Percentiles rank a stretch among this genome's conserved stretches.
These are phyloP conservation scores for Tenodera sinensis DNA, from an alignment of 2,888 invertebrate species.

Conservation along the genomic window DNA sequence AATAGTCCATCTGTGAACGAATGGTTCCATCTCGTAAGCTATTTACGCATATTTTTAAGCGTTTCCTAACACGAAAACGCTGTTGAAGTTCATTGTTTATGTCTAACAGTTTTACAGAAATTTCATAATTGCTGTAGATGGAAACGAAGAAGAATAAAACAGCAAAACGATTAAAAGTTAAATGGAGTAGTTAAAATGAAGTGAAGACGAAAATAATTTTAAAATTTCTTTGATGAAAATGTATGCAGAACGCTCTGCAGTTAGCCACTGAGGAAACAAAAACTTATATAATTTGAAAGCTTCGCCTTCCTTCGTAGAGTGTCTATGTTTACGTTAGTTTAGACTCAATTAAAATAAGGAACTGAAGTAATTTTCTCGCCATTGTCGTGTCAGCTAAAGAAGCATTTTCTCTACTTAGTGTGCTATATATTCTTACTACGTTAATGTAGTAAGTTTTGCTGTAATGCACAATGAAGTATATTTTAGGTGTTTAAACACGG, in stretches of 20 bases:
- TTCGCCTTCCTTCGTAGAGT: background rate
- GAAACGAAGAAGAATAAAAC: too few species aligned
- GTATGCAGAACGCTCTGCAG: background rate
- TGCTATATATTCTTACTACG: background rate
- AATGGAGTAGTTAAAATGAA: background rate
- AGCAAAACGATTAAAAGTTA: background rate
- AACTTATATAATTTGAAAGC: background rate
- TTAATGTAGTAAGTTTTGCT: too few species aligned
- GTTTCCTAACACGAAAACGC: too few species aligned
- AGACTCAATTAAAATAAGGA: background rate
- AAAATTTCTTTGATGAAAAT: background rate
- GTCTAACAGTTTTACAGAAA: too few species aligned
- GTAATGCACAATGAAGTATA: too few species aligned
- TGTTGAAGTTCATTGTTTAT: too few species aligned
- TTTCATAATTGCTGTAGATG: too few species aligned
- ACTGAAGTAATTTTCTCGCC: background rate
- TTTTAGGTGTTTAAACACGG: too few species aligned
- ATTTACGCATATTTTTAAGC: too few species aligned
- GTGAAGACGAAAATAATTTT: background rate
- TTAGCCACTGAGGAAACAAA: background rate
- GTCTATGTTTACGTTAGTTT: background rate
- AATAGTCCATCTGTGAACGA: too few species aligned
- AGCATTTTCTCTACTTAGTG: background rate
- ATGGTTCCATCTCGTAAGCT: too few species aligned
- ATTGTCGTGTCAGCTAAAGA: background rate